These are phyloP conservation scores for Heliconius sara DNA, from an alignment of 2,888 invertebrate genomes.

Conservation along the genomic window DNA sequence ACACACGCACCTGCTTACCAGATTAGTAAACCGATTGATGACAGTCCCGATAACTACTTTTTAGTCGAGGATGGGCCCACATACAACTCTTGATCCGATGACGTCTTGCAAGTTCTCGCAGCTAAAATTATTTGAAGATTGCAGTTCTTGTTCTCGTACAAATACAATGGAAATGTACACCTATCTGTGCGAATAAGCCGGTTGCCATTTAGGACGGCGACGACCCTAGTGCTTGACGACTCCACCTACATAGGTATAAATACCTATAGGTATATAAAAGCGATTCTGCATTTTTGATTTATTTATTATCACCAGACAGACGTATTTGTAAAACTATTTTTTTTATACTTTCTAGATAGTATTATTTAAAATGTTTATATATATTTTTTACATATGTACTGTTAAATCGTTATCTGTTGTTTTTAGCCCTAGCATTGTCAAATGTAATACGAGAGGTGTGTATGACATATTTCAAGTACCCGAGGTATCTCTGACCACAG, in stretches of 20 bases:
- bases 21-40: too few relatives aligned
- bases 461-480: too few relatives aligned
- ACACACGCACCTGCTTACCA: too few relatives aligned
- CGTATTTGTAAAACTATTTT: background rate
- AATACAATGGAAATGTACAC: conserved; percentile 56
- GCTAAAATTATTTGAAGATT: too few relatives aligned
- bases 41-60: too few relatives aligned
- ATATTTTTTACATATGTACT: too few relatives aligned
- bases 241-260: conserved; percentile 18
- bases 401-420: too few relatives aligned
- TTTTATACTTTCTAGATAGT: background rate
- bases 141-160: background rate
- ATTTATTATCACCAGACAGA: background rate
- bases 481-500: too few relatives aligned
- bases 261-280: conserved; percentile 9
- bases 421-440: background rate
- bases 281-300: conserved; percentile 22
- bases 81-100: too few relatives aligned
- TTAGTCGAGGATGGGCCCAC: too few relatives aligned
- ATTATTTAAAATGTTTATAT: too few relatives aligned
- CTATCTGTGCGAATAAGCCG: conserved; percentile 62
- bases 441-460: background rate
- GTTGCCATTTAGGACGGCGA: conserved; percentile 63
- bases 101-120: too few relatives aligned
- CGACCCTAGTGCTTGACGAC: conserved; percentile 10